Evolutionary conservation across 1,140 invertebrate species (phyloP), one percentile per base, ranked within the genome.

Genomic region (Acromyrmex heyeri): DNA sequence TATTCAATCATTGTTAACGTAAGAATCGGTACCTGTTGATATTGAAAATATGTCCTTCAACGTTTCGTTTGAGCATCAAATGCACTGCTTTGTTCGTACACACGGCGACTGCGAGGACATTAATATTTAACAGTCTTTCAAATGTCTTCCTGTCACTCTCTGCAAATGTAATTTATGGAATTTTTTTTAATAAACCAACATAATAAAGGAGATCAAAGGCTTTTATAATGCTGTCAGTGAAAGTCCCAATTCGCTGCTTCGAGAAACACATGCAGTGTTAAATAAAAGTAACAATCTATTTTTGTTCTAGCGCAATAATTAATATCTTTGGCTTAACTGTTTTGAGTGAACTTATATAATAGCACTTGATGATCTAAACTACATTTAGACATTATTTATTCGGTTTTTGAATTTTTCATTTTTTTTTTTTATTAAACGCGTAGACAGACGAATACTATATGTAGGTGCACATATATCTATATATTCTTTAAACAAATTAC

Each of bases 1-100:
- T 50, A 50, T 14, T 50, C 1, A 50, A 16, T 16, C 48, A 50
- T 50, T 50, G 4, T 50, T 50, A 50, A 50, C 48, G 48, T 61
- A 79, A 12, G n/a, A 86, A 86, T 86, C 24, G 73, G 87, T 92
- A 95, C 95, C 96, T 96, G 94, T 96, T 96, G 59, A 97, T 94
- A 81, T 96, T 95, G 87, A 97, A 95, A 88, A 97, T 95, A 88
- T 97, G 96, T 14, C 96, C 96, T 92, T 96, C 94, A 44, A 96
- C 94, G 21, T 93, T 92, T 30, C 93, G 93, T 86, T 95, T 93
- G 65, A 91, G 93, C 96, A 97, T 97, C 18, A 95, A 95, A 55
- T 94, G 91, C 1, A 96, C 93, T 3, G 96, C 94, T 87, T 95
- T 94, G 72, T 94, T 94, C 5, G 95, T 95, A 88, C 95, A 96